Base-by-base conservation (phyloP, 1,140 invertebrate genomes). In the Maconellicoccus hirsutus region DNA sequence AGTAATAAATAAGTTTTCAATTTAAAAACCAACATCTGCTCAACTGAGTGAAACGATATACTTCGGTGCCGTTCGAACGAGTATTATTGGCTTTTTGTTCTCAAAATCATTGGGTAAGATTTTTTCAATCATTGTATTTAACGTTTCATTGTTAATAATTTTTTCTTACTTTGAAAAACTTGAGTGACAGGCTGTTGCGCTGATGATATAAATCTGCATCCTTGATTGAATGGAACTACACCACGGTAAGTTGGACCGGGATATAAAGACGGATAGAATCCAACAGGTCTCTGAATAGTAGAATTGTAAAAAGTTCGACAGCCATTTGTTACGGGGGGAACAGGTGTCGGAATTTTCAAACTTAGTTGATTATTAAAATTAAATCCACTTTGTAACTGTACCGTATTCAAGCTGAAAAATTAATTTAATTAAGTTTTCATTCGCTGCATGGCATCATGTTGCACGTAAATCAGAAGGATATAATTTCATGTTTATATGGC, bases 111-210 rank as follows among this genome's bases (percentile, higher is more conserved):
- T 4, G 42, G 42, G 16, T 16, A 52, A 52, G 42, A 16, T 8
- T 52, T 52, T 16, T 52, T 8, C n/a, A 14, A 14, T 52, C 2
- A 52, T 14, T 4, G 10, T 52, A 52, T 8, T 12, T 52, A 19
- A n/a, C n/a, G n/a, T n/a, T n/a, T n/a, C n/a, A n/a, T n/a, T 33
- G 12, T 33, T 12, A 33, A 33, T 12, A 6, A 33, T 33, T 33
- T 33, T 33, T 59, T 23, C 21, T 23, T 66, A 66, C 61, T 66
- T 66, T 25, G 61, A 66, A 66, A 66, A 16, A 66, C 61, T 23
- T 66, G 21, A 23, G 61, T 66, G 25, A 66, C 22, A 8, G 61
- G 10, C 19, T 22, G 22, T 23, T 66, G 61, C 4, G 10, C 3
- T 4, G 22, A 23, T 25, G 61, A 10, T 12, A 4, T 16, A 16